Evolutionary conservation across 2,113 vertebrate genomes (phyloP).

Genomic region (Cettia cetti): DNA sequence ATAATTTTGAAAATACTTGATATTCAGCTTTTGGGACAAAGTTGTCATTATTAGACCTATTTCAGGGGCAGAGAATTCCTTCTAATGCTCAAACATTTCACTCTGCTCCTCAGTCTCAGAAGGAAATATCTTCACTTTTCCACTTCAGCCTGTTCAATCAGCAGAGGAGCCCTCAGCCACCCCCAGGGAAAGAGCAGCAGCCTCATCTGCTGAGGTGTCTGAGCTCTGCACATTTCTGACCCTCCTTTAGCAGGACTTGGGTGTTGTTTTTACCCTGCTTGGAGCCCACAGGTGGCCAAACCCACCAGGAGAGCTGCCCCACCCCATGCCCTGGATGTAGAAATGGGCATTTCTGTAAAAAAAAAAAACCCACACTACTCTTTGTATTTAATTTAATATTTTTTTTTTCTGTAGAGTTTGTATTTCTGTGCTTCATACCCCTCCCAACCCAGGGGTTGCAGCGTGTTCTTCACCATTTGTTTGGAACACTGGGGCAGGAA

Average conservation of each 20-base stretch:
- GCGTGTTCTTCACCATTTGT: accelerated
- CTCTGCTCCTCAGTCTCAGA: not conserved
- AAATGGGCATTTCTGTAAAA: not conserved
- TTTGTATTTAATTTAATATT: not conserved
- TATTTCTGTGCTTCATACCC: accelerated
- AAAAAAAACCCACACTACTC: accelerated
- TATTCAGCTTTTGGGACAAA: not conserved
- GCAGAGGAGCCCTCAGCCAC: not conserved
- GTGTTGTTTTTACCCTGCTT: accelerated
- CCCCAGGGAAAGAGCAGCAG: not conserved
- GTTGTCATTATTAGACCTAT: not conserved
- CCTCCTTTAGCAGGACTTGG: not conserved
- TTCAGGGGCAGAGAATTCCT: not conserved
- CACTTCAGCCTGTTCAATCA: not conserved
- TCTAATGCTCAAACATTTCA: not conserved
- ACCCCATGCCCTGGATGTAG: not conserved
- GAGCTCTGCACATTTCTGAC: not conserved
- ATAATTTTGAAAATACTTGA: not conserved
- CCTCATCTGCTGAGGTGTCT: accelerated
- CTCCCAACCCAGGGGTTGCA: not conserved
- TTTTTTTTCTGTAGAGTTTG: not conserved
- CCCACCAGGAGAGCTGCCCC: not conserved
- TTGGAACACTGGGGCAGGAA: not conserved
- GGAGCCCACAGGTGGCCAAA: not conserved
- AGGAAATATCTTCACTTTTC: not conserved